A percentile compares a stretch with the other conserved stretches of the same genome.
These are phyloP conservation scores for Temnopleurus reevesii DNA, from an alignment of 53 echinoderm and acorn worm genomes.

Conservation along the genomic window DNA sequence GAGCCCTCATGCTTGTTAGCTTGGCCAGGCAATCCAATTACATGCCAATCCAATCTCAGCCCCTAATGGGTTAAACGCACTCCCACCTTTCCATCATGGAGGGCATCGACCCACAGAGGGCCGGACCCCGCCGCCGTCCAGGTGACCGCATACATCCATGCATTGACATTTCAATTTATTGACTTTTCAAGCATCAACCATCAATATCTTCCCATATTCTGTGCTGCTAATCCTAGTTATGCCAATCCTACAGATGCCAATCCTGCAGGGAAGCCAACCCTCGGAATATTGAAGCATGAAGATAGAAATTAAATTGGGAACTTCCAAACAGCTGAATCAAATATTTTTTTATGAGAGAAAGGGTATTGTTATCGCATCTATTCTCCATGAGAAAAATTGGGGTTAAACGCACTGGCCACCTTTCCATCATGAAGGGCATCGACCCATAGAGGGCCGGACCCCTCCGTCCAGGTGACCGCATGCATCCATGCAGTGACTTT, in stretches of 20 bases:
- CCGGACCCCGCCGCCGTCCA: slow-evolving; percentile 4
- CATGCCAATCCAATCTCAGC: slow-evolving; percentile 37
- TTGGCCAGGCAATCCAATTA: slow-evolving; percentile 33
- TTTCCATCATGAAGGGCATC: slow-evolving; percentile 12
- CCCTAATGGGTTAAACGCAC: slow-evolving; percentile 21
- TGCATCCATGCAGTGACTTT: slow-evolving; percentile 29
- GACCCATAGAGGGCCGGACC: not conserved
- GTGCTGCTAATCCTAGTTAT: too few relatives aligned
- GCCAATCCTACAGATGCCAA: too few relatives aligned
- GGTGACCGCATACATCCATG: slow-evolving; percentile 39
- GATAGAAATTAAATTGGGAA: too few relatives aligned
- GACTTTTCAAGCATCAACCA: slow-evolving; percentile 10
- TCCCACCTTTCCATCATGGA: slow-evolving; percentile 1
- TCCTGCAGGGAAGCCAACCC: too few relatives aligned
- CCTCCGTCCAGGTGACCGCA: slow-evolving; percentile 39
- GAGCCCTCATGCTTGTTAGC: not conserved
- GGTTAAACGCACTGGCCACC: slow-evolving; percentile 17
- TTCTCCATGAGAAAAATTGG: too few relatives aligned
- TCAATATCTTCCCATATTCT: too few relatives aligned
- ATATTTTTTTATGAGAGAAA: too few relatives aligned
- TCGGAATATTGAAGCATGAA: too few relatives aligned
- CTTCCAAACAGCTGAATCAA: too few relatives aligned
- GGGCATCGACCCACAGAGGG: not conserved
- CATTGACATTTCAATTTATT: slow-evolving; percentile 38
- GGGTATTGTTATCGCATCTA: too few relatives aligned